Base-by-base conservation (phyloP, 1,140 invertebrate species). In the Conopomorpha cramerella region DNA sequence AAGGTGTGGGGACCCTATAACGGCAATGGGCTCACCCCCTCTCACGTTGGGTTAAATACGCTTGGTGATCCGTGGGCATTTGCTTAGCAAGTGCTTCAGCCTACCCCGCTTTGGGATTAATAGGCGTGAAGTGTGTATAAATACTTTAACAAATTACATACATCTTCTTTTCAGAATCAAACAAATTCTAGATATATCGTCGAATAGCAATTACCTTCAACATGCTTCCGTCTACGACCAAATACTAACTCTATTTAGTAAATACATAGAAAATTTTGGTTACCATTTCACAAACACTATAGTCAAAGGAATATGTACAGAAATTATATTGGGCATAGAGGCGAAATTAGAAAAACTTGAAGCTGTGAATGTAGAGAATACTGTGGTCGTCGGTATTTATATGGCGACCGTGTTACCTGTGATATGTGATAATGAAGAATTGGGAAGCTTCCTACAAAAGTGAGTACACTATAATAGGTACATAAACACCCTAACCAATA, bases 401-500 rank as follows among this genome's bases (percentile, higher is more conserved):
- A 48, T 74, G n/a, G 61, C 55, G 2, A 58, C 68, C 1, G 39
- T 79, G 18, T 51, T 73, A 23, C 39, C 60, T 15, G 43, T 46
- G 0, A 19, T 53, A 3, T 59, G 63, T n/a, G 49, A 67, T 16
- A 42, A 41, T 1, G 34, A 41, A 7, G 52, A 67, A 36, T 50
- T 60, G 16, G 54, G 37, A 1, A 68, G 67, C 27, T 66, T 70
- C 52, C 58, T 79, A 29, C 71, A 79, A 46, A 79, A 73, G 77
- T 79, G 56, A 60, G 61, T 68, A n/a, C n/a, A n/a, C n/a, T n/a
- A n/a, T n/a, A n/a, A n/a, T n/a, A n/a, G n/a, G n/a, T n/a, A n/a
- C n/a, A n/a, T n/a, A n/a, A n/a, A n/a, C n/a, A n/a, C n/a, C n/a
- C n/a, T n/a, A n/a, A n/a, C n/a, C n/a, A n/a, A n/a, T n/a, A n/a